Evolutionary conservation across 2,113 vertebrate species (phyloP), one percentile per base, ranked within the genome.

Genomic region (Rafetus swinhoei): DNA sequence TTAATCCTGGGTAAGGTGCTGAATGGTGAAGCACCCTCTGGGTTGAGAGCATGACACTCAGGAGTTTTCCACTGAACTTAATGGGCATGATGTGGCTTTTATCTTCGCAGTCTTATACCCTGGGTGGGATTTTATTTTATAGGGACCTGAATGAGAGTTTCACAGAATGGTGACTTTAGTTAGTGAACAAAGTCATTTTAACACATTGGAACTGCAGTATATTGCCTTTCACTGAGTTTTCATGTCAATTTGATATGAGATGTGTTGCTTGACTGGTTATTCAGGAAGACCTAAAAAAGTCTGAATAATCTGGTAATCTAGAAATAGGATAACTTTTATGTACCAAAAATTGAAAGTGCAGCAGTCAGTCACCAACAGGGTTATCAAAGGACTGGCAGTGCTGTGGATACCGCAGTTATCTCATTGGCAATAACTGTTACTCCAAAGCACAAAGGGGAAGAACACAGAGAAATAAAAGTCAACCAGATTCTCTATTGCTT

Each of bases 391-490:
- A 9, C 15, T 53, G 13, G 6, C 21, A 76, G 9, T 7, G 24
- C 9, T 3, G 2, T 5, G 87, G 19, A 72, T 55, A n/a, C 7
- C 65, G 29, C 83, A 84, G 35, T 88, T 32, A 25, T 81, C 25
- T 85, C 59, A 57, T 27, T 79, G 25, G 0, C 22, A 80, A 85
- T 72, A 53, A 84, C 35, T 74, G 76, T 72, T 90, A 94, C 24
- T 77, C 65, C 57, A 93, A 59, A 84, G 10, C 12, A 76, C 32
- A 84, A 57, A 87, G 92, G 54, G 84, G 84, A 35, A 14, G 32
- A 92, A 84, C 24, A 85, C 14, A 9, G 14, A 50, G 88, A 59
- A 76, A 87, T 16, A 55, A 83, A 84, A 59, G 65, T 18, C 25
- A 85, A 60, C 39, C 27, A 52, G 84, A 86, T 79, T 59, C 81